Evolutionary conservation across 1,140 invertebrate species (phyloP).

Genomic region (Pectinophora gossypiella): DNA sequence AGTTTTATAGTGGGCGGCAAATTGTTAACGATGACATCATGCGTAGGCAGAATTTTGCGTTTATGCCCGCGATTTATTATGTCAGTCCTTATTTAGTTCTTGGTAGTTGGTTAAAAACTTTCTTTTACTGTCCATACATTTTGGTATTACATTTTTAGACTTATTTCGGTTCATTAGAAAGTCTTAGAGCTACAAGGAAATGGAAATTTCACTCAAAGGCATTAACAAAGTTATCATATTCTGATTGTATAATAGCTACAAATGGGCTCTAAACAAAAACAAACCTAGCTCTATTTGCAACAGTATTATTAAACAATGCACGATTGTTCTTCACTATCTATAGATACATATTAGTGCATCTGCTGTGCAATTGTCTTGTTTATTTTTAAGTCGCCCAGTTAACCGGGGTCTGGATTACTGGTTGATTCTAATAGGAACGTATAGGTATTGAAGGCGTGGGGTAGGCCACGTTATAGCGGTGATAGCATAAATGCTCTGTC

Average conservation of each 20-base stretch:
- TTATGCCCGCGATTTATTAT: background rate
- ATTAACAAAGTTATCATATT: too few relatives aligned
- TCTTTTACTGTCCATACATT: too few relatives aligned
- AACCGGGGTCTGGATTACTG: conserved; percentile 8
- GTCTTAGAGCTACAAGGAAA: too few relatives aligned
- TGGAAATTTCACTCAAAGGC: too few relatives aligned
- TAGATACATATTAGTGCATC: conserved; percentile 33
- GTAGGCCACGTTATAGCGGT: conserved; percentile 55
- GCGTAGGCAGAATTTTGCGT: background rate
- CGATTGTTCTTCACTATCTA: conserved; percentile 32
- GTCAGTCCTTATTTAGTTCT: background rate
- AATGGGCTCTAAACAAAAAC: background rate
- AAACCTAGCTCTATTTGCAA: background rate
- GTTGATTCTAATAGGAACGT: background rate
- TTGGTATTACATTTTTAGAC: too few relatives aligned
- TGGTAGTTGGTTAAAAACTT: too few relatives aligned
- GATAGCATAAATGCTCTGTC: conserved; percentile 35
- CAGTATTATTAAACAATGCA: conserved; percentile 27
- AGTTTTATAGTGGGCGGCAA: background rate
- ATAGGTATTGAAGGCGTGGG: conserved; percentile 24
- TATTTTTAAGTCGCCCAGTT: conserved; percentile 55
- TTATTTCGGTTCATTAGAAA: too few relatives aligned
- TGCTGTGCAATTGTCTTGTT: conserved; percentile 53
- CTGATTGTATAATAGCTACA: background rate
- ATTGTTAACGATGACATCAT: background rate